Base-by-base conservation (phyloP, 2,113 vertebrate species). In the Nyctibius bracteatus region DNA sequence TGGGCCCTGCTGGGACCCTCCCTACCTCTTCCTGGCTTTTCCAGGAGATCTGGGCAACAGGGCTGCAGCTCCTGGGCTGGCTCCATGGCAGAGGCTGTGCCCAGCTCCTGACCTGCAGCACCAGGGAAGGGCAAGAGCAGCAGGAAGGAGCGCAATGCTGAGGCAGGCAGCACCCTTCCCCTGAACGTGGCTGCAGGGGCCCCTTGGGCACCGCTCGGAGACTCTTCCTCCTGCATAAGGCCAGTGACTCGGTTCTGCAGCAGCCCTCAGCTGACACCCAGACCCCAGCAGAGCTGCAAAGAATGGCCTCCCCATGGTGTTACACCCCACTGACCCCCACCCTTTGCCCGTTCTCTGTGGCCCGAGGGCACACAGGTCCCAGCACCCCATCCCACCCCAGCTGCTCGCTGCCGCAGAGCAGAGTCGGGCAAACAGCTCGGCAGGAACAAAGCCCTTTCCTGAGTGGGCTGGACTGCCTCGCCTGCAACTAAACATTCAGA, bases 381-480 rank as follows among this genome's bases (percentile, higher is more conserved):
- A 37, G 46, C 33, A 11, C 21, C 54, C 33, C 63, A 3, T 24
- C 51, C 37, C 9, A 2, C 9, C 49, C 58, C 24, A 43, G 63
- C n/a, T 52, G 58, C 85, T 71, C 1, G 0, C 73, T 41, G 71
- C 1, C 0, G 1, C 41, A 5, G 33, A 72, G 47, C 1, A 0
- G 54, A 86, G 39, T 62, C 20, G 18, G 61, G 59, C 57, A 57
- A 62, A 49, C 30, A 52, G 58, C 16, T 55, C 1, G 2, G 23
- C 61, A 55, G 83, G 86, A 55, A 54, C 84, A 85, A 79, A 88
- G 57, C n/a, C 24, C 63, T 51, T 39, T 77, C 88, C 79, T 1
- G 1, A 41, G 90, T 0, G 4, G 72, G 35, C 59, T 79, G 71
- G 22, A 65, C 46, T 92, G 95, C 94, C 39, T 85, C 24, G 70